Conservation (phyloP, 92 coral and sea anemone species). For the Zoanthus sansibaricus region DNA sequence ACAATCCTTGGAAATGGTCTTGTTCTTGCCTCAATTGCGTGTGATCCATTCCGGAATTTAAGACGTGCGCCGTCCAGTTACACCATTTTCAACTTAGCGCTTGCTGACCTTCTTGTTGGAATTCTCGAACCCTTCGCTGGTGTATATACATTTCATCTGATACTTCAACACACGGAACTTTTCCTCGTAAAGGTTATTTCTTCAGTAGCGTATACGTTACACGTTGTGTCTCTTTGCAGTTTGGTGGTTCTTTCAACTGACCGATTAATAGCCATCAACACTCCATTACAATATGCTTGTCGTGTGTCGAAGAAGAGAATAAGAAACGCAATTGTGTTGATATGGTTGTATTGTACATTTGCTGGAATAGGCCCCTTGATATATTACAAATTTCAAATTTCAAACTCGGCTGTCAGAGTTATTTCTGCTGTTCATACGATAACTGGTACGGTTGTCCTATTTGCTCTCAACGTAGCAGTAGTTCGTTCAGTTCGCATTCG, state of each 20-base stretch:
- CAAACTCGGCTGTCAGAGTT: background rate
- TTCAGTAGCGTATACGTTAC: background rate
- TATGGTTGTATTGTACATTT: background rate
- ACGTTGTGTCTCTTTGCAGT: background rate
- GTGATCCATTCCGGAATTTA: background rate
- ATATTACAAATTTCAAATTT: background rate
- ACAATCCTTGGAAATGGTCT: background rate
- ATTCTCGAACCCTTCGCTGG: background rate
- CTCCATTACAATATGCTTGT: background rate
- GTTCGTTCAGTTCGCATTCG: background rate
- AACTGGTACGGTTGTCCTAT: background rate
- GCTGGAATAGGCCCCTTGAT: background rate
- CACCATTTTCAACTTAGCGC: background rate
- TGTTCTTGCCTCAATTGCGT: background rate
- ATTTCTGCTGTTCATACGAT: background rate
- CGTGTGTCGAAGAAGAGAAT: background rate
- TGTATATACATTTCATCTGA: background rate
- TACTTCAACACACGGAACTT: too few relatives aligned
- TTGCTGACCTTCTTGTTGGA: background rate
- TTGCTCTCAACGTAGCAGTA: background rate
- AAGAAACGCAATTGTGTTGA: background rate
- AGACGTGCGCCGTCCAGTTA: background rate
- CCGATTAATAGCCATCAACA: background rate
- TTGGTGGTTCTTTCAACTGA: background rate
- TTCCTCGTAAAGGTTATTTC: background rate